Evolutionary conservation across 1,140 invertebrate genomes (phyloP), one percentile per base, ranked within the genome.

Genomic region (Paralvinella palmiformis): DNA sequence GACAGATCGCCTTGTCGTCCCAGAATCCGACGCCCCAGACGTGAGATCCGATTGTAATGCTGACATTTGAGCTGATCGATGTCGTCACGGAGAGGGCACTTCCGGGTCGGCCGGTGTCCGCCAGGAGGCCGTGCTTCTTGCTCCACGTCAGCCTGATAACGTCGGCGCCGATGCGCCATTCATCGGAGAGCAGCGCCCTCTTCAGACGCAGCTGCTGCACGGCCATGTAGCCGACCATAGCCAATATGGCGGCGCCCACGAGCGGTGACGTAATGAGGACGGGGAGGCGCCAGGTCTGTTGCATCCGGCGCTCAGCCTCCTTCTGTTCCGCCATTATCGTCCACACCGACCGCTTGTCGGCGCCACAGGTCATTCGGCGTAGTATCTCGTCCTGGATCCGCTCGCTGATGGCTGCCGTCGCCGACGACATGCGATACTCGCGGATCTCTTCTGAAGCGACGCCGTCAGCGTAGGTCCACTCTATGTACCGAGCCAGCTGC

Each of bases 401-500:
- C 24, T 27, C 24, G 24, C 31, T 29, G 48, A 52, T 10, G 48
- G 31, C 24, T 52, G 48, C 31, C n/a, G 48, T 52, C 48, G 31
- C 31, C 48, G 31, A 29, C 31, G 31, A 52, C 24, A 27, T 22
- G 48, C 24, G 24, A 52, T 27, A 52, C 48, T 22, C 15, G 48
- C 48, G 24, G 48, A 13, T 27, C 24, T 27, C 24, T 22, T 29
- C 20, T 27, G 48, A 27, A 22, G 48, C 48, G 3, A 7, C 17
- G 6, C 17, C 7, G 24, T 29, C 3, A 29, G 3, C n/a, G 48
- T 52, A 52, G 10, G 48, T 52, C 48, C 31, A 27, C 24, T 5
- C 24, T 10, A 53, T 53, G 50, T 53, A 58, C 17, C 56, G 24
- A 58, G 31, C 10, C 10, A 60, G 27, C 59, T 60, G 44, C 13